Evolutionary conservation across 2,797 vertebrate species (phyloP), one percentile per base, ranked within the genome.

Genomic region (Crenuchus spilurus): DNA sequence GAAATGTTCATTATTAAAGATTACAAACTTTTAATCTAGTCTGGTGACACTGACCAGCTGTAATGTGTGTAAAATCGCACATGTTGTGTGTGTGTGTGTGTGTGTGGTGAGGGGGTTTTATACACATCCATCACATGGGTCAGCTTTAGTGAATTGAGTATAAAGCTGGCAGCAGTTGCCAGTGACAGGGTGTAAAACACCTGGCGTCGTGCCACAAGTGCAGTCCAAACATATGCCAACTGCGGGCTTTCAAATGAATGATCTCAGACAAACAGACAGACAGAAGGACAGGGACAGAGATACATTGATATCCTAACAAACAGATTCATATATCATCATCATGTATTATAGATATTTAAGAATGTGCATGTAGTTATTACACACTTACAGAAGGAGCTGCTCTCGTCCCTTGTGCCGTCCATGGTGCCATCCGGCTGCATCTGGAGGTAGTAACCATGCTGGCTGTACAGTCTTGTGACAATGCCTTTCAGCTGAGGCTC

Each of bases 401-500:
- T 94, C 86, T 99, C 97, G 63, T 99, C 97, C 90, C 96, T 95
- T 80, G 97, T 98, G 88, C 97, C 96, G 90, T 99, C 96, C 83
- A 99, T 94, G 75, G 95, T 95, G 87, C 97, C 97, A 86, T 98
- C 97, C 83, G 97, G 94, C 88, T 96, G 96, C 90, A 99, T 92
- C 91, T 99, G 97, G 88, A 99, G 94, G 93, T 98, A 96, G 90
- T 91, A 99, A 77, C 97, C 97, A 86, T 99, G 96, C 81, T 96
- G 94, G 89, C 95, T 98, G 93, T 95, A 98, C 1, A 99, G 93
- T 82, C 96, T 95, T 64, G 97, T 98, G 80, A 99, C 94, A 69
- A 99, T 99, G 87, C 97, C 97, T 94, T 99, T 99, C 87, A 99
- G 94, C 90, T 99, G 96, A 82, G 97, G 97, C 88, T 99, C 97